Percentiles rank a stretch among this genome's conserved stretches.
phyloP scores from a whole-genome alignment of 2,113 vertebrate species.

The Donacobius atricapilla region DNA sequence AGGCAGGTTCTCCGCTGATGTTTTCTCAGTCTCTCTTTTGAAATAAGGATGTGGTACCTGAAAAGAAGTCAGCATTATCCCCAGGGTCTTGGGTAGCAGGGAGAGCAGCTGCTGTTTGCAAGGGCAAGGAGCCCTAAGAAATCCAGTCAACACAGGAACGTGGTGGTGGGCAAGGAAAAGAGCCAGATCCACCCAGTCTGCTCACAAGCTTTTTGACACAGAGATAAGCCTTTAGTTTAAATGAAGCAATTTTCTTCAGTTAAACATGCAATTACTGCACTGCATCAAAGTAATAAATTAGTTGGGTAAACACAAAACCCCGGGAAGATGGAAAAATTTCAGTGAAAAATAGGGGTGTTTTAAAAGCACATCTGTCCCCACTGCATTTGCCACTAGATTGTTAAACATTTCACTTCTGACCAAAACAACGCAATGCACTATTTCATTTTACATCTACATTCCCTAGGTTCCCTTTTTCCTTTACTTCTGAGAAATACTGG shows the following conservation, averaged over 20 bases:
- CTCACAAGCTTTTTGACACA: not conserved
- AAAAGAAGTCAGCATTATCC: not conserved
- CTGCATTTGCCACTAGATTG: not conserved
- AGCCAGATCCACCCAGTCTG: not conserved
- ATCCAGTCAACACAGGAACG: accelerated
- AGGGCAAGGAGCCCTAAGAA: not conserved
- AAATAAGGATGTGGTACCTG: not conserved
- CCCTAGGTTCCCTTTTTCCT: not conserved
- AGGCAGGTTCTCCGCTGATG: not conserved
- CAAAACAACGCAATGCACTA: not conserved
- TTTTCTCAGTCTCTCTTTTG: not conserved
- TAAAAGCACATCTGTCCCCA: not conserved
- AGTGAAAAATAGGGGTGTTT: not conserved
- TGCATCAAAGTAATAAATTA: not conserved
- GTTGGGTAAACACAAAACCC: not conserved
- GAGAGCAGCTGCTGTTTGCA: not conserved
- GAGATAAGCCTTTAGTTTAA: not conserved
- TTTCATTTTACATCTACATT: not conserved
- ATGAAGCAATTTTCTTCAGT: not conserved
- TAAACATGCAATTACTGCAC: not conserved
- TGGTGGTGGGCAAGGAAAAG: not conserved
- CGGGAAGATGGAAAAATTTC: not conserved
- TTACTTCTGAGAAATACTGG: not conserved
- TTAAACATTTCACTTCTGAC: not conserved
- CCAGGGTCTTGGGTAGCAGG: not conserved